Base-by-base conservation (phyloP, 2,797 vertebrate species). In the Selene dorsalis region DNA sequence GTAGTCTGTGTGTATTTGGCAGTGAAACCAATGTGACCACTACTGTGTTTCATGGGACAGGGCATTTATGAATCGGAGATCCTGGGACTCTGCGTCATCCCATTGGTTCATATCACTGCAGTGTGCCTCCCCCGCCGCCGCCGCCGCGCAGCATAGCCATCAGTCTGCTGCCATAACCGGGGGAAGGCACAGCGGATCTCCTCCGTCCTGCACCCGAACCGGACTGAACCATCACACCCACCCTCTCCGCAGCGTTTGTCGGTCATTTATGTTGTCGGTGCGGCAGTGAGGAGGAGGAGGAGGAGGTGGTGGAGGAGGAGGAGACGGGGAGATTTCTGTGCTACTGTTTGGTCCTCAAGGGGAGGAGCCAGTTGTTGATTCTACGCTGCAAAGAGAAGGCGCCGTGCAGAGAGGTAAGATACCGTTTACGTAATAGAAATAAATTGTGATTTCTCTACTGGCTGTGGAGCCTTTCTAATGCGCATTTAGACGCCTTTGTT, bases 321-420 rank as follows among this genome's bases (percentile, higher is more conserved):
- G 43, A 45, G 43, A 18, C 20, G 35, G 79, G 85, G 77, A 78
- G 85, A 65, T 83, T 82, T 85, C 75, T 85, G 56, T 59, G 82
- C 76, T 73, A 52, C 73, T 83, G 91, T 89, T 91, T 73, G 88
- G 82, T 86, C 89, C 90, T 91, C 66, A n/a, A 87, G 92, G 92
- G 95, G 94, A 90, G 95, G 95, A 94, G 94, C 91, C 90, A 91
- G 84, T 87, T 83, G 89, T 89, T 86, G 86, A 88, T 87, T 86
- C 87, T 86, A 86, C 89, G 89, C 90, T 90, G 92, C 91, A 82
- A 87, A 77, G 92, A 93, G 72, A 92, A 90, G 88, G 81, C 91
- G 74, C 89, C 78, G 89, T 67, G 45, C 87, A 77, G 18, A 87
- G 92, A 94, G 94, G 93, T 93, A 91, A 91, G 91, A 77, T 32